Evolutionary conservation across 1,140 invertebrate species (phyloP).

Genomic region (Lysiphlebus fabarum): DNA sequence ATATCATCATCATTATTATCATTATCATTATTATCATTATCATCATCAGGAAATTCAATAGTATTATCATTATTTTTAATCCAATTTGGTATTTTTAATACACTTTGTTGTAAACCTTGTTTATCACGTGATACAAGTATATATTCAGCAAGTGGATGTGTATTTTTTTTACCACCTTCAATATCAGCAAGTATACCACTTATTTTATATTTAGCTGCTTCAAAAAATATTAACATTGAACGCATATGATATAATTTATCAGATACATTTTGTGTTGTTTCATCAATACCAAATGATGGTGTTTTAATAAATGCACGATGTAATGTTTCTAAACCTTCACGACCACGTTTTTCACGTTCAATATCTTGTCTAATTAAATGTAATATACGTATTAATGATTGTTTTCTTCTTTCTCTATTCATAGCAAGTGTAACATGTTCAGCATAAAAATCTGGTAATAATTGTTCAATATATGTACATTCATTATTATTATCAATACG

Average conservation of each 20-base stretch:
- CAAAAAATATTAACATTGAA: conserved; percentile 87
- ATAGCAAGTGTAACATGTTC: conserved; percentile 90
- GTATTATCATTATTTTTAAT: conserved; percentile 60
- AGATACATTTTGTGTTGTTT: conserved; percentile 86
- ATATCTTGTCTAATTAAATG: conserved; percentile 81
- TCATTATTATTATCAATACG: conserved; percentile 48
- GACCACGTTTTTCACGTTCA: conserved; percentile 79
- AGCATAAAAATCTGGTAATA: conserved; percentile 90
- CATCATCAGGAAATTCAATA: conserved; percentile 60
- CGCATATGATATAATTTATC: conserved; percentile 90
- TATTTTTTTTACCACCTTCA: conserved; percentile 70
- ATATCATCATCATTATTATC: conserved; percentile 59
- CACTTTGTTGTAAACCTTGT: conserved; percentile 81
- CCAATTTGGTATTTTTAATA: conserved; percentile 82
- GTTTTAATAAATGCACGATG: conserved; percentile 86
- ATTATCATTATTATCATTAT: conserved; percentile 59
- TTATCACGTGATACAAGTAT: conserved; percentile 86
- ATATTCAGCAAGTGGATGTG: conserved; percentile 79
- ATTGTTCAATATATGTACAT: conserved; percentile 64
- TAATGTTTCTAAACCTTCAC: conserved; percentile 83
- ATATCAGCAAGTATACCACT: conserved; percentile 76
- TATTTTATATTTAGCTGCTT: conserved; percentile 85
- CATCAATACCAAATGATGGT: conserved; percentile 84
- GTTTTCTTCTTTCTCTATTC: conserved; percentile 83
- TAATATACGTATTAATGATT: conserved; percentile 76